Evolutionary conservation across 2,888 invertebrate genomes (phyloP).

Genomic region (Ormyrus labotus): DNA sequence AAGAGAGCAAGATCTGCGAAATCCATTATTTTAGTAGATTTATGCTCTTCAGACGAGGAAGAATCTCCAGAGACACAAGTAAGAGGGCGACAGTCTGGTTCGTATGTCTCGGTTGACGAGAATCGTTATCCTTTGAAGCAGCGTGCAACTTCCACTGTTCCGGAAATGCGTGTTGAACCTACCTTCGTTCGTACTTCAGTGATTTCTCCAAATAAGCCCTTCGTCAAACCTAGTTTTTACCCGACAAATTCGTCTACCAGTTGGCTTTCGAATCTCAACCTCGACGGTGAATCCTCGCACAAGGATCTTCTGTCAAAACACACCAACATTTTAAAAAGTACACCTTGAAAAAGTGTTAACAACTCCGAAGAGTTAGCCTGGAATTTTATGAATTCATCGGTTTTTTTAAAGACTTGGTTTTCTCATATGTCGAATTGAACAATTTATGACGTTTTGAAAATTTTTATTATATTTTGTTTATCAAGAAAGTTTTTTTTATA

Average conservation of each 20-base stretch:
- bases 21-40: slow-evolving; percentile 77
- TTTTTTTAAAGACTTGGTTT: too few species aligned
- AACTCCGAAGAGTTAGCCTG: too few species aligned
- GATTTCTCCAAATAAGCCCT: slow-evolving; percentile 60
- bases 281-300: slow-evolving; percentile 5
- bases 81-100: slow-evolving; percentile 55
- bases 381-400: too few species aligned
- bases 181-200: slow-evolving; percentile 43
- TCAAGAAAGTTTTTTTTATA: too few species aligned
- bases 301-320: slow-evolving; percentile 23
- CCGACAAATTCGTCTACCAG: slow-evolving; percentile 59
- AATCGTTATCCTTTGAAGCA: slow-evolving; percentile 64
- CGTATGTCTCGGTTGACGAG: slow-evolving; percentile 67
- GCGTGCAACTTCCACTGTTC: too few species aligned
- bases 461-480: too few species aligned
- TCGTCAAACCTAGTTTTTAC: slow-evolving; percentile 60
- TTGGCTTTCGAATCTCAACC: slow-evolving; percentile 51
- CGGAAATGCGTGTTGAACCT: slow-evolving; percentile 5
- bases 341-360: slow-evolving; percentile 3
- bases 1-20: slow-evolving; percentile 39
- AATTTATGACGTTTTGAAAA: too few species aligned
- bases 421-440: too few species aligned
- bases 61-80: too few species aligned
- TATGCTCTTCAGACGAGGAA: slow-evolving; percentile 84
- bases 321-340: neutral